Conservation (phyloP, 2,113 vertebrate genomes). For the Perognathus longimembris region DNA sequence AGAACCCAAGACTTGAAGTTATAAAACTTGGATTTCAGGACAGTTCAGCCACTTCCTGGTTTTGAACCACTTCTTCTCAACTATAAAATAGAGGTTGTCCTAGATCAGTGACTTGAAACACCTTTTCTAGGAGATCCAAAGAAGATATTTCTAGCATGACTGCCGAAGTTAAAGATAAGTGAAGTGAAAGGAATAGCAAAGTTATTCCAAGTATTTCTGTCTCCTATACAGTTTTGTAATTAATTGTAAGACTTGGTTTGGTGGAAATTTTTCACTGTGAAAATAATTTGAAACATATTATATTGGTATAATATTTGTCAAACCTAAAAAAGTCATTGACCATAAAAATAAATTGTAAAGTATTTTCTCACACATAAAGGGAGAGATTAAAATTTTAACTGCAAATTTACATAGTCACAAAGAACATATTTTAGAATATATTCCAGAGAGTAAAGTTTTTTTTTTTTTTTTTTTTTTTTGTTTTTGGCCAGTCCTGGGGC, state of each 20-base stretch:
- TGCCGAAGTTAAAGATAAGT: not conserved
- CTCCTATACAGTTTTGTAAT: not conserved
- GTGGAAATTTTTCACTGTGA: not conserved
- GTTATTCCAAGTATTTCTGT: not conserved
- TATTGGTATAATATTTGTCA: not conserved
- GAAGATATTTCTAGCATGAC: not conserved
- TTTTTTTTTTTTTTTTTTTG: no score
- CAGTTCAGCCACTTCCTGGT: not conserved
- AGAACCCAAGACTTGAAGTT: not conserved
- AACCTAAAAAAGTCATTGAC: not conserved
- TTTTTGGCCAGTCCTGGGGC: no score
- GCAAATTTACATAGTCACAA: not conserved
- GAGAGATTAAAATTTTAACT: not conserved
- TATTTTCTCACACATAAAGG: not conserved
- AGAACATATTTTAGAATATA: not conserved
- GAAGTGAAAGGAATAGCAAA: not conserved
- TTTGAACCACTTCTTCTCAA: not conserved
- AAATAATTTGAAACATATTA: not conserved
- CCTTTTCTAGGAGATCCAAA: not conserved
- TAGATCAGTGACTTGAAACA: conserved; percentile 7
- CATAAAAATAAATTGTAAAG: not conserved
- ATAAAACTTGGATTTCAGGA: not conserved
- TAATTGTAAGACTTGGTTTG: not conserved
- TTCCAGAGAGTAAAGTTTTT: not conserved
- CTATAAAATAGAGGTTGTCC: not conserved